phyloP scores from a whole-genome alignment of 2,797 vertebrate genomes.

The Anas acuta region DNA sequence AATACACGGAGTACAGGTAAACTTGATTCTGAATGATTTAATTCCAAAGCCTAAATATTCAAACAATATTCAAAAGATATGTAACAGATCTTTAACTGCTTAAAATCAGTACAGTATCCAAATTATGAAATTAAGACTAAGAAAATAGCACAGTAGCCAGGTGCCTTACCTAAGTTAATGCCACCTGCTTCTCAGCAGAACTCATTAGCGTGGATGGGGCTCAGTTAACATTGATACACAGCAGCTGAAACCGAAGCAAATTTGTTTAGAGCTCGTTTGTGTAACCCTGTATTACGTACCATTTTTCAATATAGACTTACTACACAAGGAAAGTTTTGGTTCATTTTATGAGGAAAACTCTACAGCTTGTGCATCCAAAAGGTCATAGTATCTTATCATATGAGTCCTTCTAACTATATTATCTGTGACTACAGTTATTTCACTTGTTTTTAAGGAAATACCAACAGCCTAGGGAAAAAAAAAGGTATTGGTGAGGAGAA shows the following conservation, averaged over 20 bases:
- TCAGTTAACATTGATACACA: background rate
- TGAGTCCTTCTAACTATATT: background rate
- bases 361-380: background rate
- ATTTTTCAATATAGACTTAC: background rate
- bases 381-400: background rate
- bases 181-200: background rate
- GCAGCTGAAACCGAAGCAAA: conserved; percentile 11
- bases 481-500: background rate
- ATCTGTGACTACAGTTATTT: background rate
- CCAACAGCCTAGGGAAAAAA: background rate
- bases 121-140: conserved; percentile 13
- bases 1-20: background rate
- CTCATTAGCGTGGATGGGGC: conserved; percentile 5
- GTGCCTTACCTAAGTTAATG: background rate
- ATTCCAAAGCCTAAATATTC: background rate
- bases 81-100: background rate
- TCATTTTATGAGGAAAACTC: background rate
- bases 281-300: background rate
- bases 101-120: background rate
- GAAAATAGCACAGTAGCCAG: background rate
- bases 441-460: background rate
- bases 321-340: background rate
- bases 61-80: background rate
- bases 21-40: background rate
- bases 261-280: conserved; percentile 10